phyloP scores from a whole-genome alignment of 64 coral and sea anemone species.

The Anthopleura sola region DNA sequence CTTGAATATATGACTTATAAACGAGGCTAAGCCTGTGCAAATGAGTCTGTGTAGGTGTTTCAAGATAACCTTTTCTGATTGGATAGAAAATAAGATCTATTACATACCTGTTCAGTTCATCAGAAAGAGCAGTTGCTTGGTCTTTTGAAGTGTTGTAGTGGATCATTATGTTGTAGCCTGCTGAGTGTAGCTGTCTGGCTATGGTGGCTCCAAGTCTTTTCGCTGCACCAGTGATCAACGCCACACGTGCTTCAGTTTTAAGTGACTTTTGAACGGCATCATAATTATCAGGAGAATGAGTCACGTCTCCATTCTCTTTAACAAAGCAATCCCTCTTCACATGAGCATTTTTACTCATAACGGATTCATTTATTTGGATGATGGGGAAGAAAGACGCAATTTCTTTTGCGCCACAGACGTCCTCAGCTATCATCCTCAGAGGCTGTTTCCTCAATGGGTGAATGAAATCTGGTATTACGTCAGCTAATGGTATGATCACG shows the following conservation, averaged over 20 bases:
- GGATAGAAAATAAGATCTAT: too few species aligned
- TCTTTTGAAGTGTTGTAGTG: slow-evolving; percentile 56
- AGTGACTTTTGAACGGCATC: neutral
- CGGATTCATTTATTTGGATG: neutral
- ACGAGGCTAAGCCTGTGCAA: too few species aligned
- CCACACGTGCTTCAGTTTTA: neutral
- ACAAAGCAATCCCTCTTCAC: neutral
- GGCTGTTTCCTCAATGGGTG: slow-evolving; percentile 38
- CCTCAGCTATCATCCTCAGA: slow-evolving; percentile 28
- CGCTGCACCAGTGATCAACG: slow-evolving; percentile 57
- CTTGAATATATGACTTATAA: too few species aligned
- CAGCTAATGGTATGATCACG: slow-evolving; percentile 68
- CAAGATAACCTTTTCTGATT: too few species aligned
- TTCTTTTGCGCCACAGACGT: slow-evolving; percentile 29
- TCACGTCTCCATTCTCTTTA: neutral
- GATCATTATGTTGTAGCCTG: slow-evolving; percentile 54
- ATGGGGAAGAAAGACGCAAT: slow-evolving; percentile 43
- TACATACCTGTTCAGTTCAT: slow-evolving; percentile 69
- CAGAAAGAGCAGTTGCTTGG: slow-evolving; percentile 10
- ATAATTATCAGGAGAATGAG: neutral
- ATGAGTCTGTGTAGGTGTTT: too few species aligned
- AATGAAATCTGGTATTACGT: slow-evolving; percentile 64
- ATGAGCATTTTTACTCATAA: neutral
- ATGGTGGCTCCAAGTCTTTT: slow-evolving; percentile 69
- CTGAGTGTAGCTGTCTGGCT: slow-evolving; percentile 22